Evolutionary conservation across 2,888 invertebrate species (phyloP).

Genomic region (Leucophora obtusa): DNA sequence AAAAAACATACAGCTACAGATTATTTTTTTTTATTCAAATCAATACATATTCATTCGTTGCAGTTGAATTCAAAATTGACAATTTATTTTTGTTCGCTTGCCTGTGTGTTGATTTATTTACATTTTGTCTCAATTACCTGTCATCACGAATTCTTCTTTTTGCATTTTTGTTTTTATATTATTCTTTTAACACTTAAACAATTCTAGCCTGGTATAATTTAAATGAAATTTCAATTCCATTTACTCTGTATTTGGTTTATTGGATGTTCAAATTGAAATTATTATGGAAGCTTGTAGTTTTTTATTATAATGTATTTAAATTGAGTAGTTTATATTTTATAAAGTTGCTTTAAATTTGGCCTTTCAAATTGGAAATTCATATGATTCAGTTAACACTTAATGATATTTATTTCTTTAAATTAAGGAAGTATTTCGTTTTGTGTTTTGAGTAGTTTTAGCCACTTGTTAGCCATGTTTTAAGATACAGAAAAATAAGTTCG

Average conservation of each 20-base stretch:
- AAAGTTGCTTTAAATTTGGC: not conserved
- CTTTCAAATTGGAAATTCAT: not conserved
- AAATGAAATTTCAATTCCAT: slow-evolving; percentile 43
- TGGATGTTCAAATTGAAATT: not conserved
- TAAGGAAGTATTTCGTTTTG: slow-evolving; percentile 2
- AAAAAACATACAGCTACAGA: not conserved
- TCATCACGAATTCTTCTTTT: slow-evolving; percentile 43
- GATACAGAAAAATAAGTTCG: slow-evolving; percentile 68
- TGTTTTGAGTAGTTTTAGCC: slow-evolving; percentile 67
- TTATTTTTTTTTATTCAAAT: not conserved
- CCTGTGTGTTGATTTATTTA: slow-evolving; percentile 32
- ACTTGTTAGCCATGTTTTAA: slow-evolving; percentile 71
- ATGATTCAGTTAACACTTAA: not conserved
- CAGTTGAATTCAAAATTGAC: not conserved
- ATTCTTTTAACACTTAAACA: slow-evolving; percentile 33
- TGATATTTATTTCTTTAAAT: slow-evolving; percentile 14
- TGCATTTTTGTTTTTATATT: not conserved
- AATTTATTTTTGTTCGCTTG: not conserved
- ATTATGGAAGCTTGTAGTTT: slow-evolving; percentile 4
- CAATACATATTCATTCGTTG: not conserved
- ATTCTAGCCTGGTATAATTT: slow-evolving; percentile 10
- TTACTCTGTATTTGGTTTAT: slow-evolving; percentile 2
- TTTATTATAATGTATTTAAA: too few species aligned
- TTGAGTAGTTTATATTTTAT: not conserved
- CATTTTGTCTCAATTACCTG: slow-evolving; percentile 57